Evolutionary conservation across 2,888 invertebrate genomes (phyloP).

Genomic region (Spodoptera picta): DNA sequence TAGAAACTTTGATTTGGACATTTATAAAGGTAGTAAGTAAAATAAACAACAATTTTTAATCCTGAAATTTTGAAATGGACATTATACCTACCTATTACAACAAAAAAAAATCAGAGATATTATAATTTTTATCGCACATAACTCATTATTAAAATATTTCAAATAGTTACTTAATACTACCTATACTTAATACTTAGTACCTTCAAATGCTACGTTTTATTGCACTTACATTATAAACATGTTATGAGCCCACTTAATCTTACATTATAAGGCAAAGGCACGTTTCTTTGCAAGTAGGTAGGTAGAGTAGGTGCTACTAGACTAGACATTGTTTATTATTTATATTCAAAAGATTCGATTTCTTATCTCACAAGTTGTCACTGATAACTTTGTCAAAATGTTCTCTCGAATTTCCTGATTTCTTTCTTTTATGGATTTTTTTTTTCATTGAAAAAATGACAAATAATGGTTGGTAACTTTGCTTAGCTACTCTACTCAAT

Average conservation of each 20-base stretch:
- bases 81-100: no score
- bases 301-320: not conserved
- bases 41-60: no score
- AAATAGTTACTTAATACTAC: no score
- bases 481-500: no score
- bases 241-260: not conserved
- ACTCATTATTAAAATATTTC: no score
- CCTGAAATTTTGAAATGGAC: no score
- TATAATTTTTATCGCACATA: no score
- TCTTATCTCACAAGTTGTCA: not conserved
- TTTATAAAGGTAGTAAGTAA: no score
- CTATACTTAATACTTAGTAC: no score
- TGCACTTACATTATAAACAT: not conserved
- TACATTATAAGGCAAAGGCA: not conserved
- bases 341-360: not conserved
- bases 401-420: conserved; percentile 9
- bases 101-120: no score
- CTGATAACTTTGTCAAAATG: not conserved
- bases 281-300: not conserved
- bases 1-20: no score
- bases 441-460: not conserved
- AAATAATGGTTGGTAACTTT: no score
- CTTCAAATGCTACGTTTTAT: not conserved
- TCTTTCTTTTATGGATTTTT: conserved; percentile 13
- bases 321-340: not conserved